phyloP scores from a whole-genome alignment of 2,888 invertebrate genomes.

The Meloe dianella region DNA sequence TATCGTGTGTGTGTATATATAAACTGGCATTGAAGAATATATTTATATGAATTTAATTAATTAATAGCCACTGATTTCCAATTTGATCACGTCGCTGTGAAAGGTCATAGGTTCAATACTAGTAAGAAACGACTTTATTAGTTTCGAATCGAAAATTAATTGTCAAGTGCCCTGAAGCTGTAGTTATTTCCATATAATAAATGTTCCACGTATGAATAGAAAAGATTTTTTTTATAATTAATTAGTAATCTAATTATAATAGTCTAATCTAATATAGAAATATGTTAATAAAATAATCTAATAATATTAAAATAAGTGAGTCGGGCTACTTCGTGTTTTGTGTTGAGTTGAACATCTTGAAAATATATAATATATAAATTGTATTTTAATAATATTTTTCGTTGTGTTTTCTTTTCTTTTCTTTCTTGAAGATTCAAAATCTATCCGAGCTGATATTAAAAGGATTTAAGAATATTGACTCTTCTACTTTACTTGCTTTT shows the following conservation, averaged over 20 bases:
- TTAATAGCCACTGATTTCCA: conserved; percentile 25
- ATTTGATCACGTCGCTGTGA: conserved; percentile 24
- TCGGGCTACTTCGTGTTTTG: neutral
- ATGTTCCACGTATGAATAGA: neutral
- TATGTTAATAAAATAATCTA: neutral
- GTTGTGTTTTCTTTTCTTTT: neutral
- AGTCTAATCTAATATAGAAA: neutral
- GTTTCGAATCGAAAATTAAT: neutral
- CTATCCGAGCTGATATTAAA: neutral
- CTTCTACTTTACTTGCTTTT: neutral
- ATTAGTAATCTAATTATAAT: neutral
- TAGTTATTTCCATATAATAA: neutral
- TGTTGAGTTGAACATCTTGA: neutral
- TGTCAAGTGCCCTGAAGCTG: neutral
- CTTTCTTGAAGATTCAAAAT: neutral
- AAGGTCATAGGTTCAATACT: conserved; percentile 22
- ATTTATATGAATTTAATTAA: conserved; percentile 27
- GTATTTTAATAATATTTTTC: too few species aligned
- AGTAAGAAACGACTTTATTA: neutral
- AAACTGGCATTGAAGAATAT: neutral
- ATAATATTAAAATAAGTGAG: neutral
- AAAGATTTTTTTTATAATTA: neutral
- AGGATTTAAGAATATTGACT: conserved; percentile 5
- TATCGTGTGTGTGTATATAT: neutral
- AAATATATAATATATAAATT: too few species aligned